Evolutionary conservation across 35 echinoderm and acorn worm genomes (phyloP).

Genomic region (Apostichopus japonicus): DNA sequence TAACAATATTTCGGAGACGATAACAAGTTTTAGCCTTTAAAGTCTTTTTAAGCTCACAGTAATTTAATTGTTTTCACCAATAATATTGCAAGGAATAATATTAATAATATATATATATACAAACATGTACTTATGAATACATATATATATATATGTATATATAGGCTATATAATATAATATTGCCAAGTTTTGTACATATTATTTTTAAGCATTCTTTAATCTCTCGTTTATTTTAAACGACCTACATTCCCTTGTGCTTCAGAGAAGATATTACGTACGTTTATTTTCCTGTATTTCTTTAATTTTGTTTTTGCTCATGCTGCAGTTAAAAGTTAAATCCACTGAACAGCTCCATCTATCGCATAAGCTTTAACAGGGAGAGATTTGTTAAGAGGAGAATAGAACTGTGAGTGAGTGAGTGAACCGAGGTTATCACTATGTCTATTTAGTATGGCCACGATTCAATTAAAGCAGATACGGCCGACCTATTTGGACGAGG

Average conservation of each 20-base stretch:
- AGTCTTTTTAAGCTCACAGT: too few species aligned
- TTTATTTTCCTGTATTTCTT: neutral
- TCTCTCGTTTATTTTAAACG: neutral
- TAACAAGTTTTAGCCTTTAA: too few species aligned
- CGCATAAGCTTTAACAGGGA: neutral
- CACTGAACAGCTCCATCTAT: neutral
- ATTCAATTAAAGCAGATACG: conserved; percentile 52
- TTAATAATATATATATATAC: too few species aligned
- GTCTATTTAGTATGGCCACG: conserved; percentile 32
- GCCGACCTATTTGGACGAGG: conserved; percentile 41
- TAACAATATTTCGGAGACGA: too few species aligned
- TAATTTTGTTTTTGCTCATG: neutral
- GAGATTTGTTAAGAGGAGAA: neutral
- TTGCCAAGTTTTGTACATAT: too few species aligned
- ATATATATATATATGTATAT: too few species aligned
- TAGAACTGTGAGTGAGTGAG: neutral
- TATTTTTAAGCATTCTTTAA: neutral
- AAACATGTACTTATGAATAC: too few species aligned
- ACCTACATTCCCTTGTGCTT: too few species aligned
- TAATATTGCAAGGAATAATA: too few species aligned
- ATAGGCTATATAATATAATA: too few species aligned
- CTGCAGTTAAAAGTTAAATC: conserved; percentile 16
- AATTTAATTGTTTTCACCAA: too few species aligned
- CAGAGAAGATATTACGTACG: neutral
- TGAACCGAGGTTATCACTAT: conserved; percentile 22